These are phyloP conservation scores for Chitala chitala DNA, from an alignment of 2,113 vertebrate species.

Conservation along the genomic window DNA sequence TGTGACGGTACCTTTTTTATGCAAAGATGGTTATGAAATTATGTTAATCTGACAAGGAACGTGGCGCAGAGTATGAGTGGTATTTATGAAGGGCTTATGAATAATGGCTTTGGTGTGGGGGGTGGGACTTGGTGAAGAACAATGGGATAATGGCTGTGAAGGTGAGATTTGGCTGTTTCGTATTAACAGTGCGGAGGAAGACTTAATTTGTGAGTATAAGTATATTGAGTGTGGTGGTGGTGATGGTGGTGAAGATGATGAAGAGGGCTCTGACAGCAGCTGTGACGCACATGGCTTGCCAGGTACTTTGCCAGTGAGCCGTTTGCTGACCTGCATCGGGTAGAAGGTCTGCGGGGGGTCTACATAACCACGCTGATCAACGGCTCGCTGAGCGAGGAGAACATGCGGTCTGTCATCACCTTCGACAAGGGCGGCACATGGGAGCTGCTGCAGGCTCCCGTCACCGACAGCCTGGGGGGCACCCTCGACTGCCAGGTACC, in stretches of 20 bases:
- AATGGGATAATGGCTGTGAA: too few species aligned
- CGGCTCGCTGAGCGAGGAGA: conserved; percentile 83
- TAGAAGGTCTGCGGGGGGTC: conserved; percentile 85
- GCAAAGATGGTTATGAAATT: too few species aligned
- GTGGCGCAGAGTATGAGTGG: too few species aligned
- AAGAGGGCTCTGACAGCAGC: neutral
- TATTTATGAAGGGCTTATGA: too few species aligned
- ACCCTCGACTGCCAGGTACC: conserved; percentile 82
- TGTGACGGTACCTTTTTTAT: too few species aligned
- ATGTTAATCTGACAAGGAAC: too few species aligned
- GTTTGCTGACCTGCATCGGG: conserved; percentile 87
- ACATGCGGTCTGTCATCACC: conserved; percentile 94
- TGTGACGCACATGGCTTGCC: conserved; percentile 19
- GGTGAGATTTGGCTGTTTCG: too few species aligned
- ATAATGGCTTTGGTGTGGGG: too few species aligned
- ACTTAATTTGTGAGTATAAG: neutral
- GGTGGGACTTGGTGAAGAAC: too few species aligned
- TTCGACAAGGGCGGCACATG: conserved; percentile 98
- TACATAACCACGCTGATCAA: conserved; percentile 91
- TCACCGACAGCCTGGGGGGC: conserved; percentile 77
- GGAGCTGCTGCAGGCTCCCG: conserved; percentile 86
- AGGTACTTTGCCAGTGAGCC: conserved; percentile 96
- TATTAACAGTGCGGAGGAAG: neutral
- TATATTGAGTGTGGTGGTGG: neutral
- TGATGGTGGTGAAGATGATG: neutral